Conservation (phyloP, 2,113 vertebrate species). For the Heliornis fulica region DNA sequence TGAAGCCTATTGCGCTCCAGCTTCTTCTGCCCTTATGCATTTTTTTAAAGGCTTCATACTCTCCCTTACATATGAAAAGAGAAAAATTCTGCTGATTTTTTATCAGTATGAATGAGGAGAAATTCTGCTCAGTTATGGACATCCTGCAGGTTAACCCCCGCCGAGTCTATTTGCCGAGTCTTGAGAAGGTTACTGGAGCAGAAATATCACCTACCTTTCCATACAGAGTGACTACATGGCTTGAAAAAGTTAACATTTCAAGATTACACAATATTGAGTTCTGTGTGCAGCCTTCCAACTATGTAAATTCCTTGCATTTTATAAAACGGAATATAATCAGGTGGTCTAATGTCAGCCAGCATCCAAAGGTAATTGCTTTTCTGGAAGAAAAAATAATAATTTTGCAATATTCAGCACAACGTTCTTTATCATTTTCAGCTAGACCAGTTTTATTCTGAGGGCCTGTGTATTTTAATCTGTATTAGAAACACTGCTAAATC, state of each 20-base stretch:
- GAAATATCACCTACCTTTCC: conserved; percentile 28
- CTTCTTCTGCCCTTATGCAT: neutral
- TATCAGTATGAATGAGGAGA: neutral
- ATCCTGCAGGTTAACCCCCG: conserved; percentile 29
- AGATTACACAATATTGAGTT: conserved; percentile 20
- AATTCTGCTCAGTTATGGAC: conserved; percentile 11
- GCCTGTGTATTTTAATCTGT: neutral
- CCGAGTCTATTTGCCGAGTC: conserved; percentile 2
- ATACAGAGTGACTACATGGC: neutral
- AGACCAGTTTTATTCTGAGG: neutral
- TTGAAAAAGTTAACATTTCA: conserved; percentile 50
- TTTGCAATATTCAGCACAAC: neutral
- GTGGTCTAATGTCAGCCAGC: neutral
- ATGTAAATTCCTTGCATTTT: neutral
- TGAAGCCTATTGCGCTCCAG: neutral
- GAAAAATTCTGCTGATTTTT: conserved; percentile 40
- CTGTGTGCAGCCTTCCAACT: neutral
- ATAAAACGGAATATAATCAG: conserved; percentile 9
- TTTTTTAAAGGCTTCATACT: conserved; percentile 18
- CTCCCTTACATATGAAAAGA: conserved; percentile 41
- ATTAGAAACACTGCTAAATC: neutral
- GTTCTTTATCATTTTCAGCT: neutral
- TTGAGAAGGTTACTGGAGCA: conserved; percentile 36
- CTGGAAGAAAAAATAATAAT: neutral
- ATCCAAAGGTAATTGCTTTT: conserved; percentile 17